Base-by-base conservation (phyloP, 2,113 vertebrate genomes). In the Vulpes vulpes region DNA sequence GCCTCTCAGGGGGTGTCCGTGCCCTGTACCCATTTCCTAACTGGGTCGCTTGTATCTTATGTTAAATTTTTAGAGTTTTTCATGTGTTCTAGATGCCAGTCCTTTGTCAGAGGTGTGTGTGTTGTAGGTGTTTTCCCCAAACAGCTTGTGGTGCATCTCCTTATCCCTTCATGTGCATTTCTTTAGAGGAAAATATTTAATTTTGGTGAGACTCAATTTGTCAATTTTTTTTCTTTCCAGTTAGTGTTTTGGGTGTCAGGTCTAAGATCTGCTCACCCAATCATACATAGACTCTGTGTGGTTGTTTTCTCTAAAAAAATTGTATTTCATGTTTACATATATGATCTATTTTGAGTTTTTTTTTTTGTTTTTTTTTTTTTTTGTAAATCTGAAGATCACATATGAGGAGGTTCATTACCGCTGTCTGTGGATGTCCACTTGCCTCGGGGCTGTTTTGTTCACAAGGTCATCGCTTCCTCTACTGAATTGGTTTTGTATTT, bases 101-200 rank as follows among this genome's bases (percentile, higher is more conserved):
- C 12, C 43, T 27, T 23, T 16, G 55, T 57, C 71, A 9, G 43
- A 4, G 35, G 35, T 35, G 35, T 1, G 5, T 7, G 30, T 27
- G 23, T 55, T 23, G 51, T 16, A 27, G 23, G 15, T 7, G 1
- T 23, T 64, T 60, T 32, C 11, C 6, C 15, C 16, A 7, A 3
- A 11, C 17, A 25, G 84, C 62, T 51, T 0, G 3, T 1, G 1
- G 5, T 6, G 12, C 22, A 11, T 62, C 7, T 53, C 67, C 15
- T 38, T 3, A 5, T 22, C 11, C 23, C 30, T 35, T 71, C n/a
- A 1, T 1, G 0, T 3, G 49, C 27, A 43, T 32, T 14, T 87
- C 65, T 38, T 1, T 53, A 64, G 15, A 30, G 69, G n/a, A 51
- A 43, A 32, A 11, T 8, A 12, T 49, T 57, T n/a, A 25, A 67